Evolutionary conservation across 2,113 vertebrate genomes (phyloP).

Genomic region (Brachionichthys hirsutus): DNA sequence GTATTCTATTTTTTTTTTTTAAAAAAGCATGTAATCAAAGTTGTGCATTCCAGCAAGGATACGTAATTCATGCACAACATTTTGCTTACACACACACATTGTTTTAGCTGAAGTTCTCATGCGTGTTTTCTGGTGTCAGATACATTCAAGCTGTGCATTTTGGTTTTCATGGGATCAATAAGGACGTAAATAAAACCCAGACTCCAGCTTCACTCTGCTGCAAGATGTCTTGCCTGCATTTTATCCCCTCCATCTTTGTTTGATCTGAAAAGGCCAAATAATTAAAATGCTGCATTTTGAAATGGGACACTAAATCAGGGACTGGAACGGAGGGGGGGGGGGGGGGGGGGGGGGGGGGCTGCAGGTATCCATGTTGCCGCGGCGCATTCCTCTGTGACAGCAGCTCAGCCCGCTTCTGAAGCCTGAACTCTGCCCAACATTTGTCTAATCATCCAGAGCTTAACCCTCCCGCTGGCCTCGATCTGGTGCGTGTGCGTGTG

Average conservation of each 20-base stretch:
- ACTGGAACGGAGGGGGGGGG: not conserved
- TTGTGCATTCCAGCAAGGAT: no score
- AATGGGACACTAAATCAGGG: not conserved
- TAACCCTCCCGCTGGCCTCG: constrained; percentile 53
- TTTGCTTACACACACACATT: no score
- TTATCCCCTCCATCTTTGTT: constrained; percentile 4
- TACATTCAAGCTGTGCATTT: constrained; percentile 17
- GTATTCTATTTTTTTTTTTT: no score
- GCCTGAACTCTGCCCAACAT: constrained; percentile 61
- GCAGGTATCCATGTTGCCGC: constrained; percentile 34
- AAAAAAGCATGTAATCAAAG: no score
- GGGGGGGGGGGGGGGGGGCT: no score
- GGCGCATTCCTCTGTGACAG: constrained; percentile 45
- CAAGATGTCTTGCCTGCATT: constrained; percentile 8
- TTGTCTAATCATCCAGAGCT: constrained; percentile 64
- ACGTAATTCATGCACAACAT: no score
- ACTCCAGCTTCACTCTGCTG: not conserved
- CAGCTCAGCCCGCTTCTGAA: constrained; percentile 34
- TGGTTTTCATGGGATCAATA: constrained; percentile 17
- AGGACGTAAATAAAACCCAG: constrained; percentile 20
- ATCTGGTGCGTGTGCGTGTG: constrained; percentile 23
- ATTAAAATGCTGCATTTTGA: not conserved
- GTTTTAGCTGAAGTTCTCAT: not conserved
- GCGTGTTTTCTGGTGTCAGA: not conserved
- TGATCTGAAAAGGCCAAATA: not conserved